A percentile compares a stretch with the other conserved stretches of the same genome.
phyloP scores from a whole-genome alignment of 2,797 vertebrate genomes.

The Spizella passerina region DNA sequence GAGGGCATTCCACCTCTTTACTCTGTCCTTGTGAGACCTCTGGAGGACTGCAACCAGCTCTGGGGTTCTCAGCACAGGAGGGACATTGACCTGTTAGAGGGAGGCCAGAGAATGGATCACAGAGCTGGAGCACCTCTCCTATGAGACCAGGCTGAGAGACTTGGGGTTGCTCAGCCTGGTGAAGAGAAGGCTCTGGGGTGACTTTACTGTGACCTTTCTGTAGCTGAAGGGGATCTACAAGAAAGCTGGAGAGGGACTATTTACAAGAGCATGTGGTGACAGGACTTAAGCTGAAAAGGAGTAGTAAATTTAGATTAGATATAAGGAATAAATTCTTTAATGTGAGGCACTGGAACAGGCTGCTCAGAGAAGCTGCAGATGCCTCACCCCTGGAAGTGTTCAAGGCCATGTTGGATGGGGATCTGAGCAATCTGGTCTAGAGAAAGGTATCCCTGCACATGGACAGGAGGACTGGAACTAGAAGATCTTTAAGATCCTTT shows the following conservation, averaged over 20 bases:
- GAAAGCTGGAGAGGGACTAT: neutral
- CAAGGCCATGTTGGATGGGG: neutral
- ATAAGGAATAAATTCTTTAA: neutral
- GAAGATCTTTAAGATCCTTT: neutral
- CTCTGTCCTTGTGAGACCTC: neutral
- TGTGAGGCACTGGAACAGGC: neutral
- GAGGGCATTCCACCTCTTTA: neutral
- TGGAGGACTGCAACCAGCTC: neutral
- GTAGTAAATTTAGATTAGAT: neutral
- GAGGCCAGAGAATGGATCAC: neutral
- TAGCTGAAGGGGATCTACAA: neutral
- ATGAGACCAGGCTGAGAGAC: neutral
- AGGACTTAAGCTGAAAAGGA: neutral
- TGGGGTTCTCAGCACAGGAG: neutral
- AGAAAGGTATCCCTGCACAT: neutral
- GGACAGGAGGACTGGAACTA: neutral
- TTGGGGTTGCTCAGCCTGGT: fast-evolving
- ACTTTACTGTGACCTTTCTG: neutral
- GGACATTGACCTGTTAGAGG: neutral
- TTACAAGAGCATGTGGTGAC: neutral
- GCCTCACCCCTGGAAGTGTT: neutral
- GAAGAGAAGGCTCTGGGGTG: neutral
- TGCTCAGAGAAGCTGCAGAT: neutral
- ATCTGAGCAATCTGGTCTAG: neutral
- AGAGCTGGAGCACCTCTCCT: neutral